Percentiles rank a stretch among this genome's conserved stretches.
phyloP scores from a whole-genome alignment of 92 coral and sea anemone genomes.

The Porites divaricata region DNA sequence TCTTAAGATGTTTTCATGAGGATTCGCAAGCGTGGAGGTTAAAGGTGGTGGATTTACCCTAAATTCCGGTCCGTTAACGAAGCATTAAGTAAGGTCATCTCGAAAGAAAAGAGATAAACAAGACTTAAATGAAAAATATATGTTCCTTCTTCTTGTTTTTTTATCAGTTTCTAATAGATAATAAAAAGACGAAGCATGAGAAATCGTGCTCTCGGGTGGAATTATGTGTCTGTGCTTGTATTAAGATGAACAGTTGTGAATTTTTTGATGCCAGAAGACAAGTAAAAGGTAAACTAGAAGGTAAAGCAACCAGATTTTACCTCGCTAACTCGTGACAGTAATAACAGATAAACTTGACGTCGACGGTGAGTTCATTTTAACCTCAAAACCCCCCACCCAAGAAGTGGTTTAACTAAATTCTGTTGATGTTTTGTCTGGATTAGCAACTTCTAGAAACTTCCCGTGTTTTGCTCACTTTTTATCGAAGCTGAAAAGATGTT shows the following conservation, averaged over 20 bases:
- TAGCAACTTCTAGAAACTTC: not conserved
- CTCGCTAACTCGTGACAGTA: too few species aligned
- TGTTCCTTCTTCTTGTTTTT: not conserved
- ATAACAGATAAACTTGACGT: too few species aligned
- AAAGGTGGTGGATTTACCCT: constrained; percentile 24
- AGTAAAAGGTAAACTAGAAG: not conserved
- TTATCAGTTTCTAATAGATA: not conserved
- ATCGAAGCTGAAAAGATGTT: not conserved
- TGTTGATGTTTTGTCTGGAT: not conserved
- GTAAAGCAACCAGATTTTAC: too few species aligned
- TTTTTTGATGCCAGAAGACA: constrained; percentile 8
- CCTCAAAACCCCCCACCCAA: too few species aligned
- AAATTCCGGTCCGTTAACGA: constrained; percentile 1
- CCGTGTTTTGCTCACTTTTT: not conserved
- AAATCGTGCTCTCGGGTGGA: too few species aligned
- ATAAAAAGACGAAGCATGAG: constrained; percentile 1
- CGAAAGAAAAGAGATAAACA: not conserved
- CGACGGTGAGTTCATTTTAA: too few species aligned
- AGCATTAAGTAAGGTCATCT: not conserved
- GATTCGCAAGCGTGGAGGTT: constrained; percentile 3
- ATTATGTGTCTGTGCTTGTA: not conserved
- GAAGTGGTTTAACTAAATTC: not conserved
- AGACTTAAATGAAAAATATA: not conserved
- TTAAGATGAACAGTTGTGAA: too few species aligned
- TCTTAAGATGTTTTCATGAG: not conserved